These are phyloP conservation scores for Tipula unca DNA, from an alignment of 2,888 invertebrate species.

Conservation along the genomic window DNA sequence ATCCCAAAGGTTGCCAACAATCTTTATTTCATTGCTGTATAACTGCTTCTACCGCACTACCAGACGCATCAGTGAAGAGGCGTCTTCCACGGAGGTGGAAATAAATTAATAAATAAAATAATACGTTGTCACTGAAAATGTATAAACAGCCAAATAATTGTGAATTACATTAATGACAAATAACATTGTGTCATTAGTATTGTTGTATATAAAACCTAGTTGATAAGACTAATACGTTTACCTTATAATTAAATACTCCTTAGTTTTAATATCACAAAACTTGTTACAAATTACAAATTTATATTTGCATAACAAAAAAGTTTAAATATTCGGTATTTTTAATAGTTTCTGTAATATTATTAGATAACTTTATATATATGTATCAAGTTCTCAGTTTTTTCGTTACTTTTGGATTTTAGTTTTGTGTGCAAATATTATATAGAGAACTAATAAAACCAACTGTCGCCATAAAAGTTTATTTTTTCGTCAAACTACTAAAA, in stretches of 20 bases:
- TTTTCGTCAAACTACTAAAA: background rate
- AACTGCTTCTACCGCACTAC: too few relatives aligned
- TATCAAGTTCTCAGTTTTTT: background rate
- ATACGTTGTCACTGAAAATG: background rate
- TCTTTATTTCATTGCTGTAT: too few relatives aligned
- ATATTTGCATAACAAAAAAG: background rate
- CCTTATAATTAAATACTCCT: background rate
- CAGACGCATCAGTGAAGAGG: too few relatives aligned
- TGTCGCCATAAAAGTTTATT: slow-evolving; percentile 1
- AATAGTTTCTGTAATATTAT: background rate
- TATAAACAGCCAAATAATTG: background rate
- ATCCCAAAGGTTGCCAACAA: too few relatives aligned
- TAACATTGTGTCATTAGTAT: background rate
- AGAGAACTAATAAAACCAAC: background rate
- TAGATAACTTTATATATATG: background rate
- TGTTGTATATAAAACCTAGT: background rate
- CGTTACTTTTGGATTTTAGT: background rate
- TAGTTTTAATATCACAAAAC: background rate
- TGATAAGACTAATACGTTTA: background rate
- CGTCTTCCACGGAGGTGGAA: too few relatives aligned
- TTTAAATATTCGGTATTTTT: background rate
- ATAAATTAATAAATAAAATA: too few relatives aligned
- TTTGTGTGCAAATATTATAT: background rate
- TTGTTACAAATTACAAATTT: background rate
- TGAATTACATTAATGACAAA: background rate